Evolutionary conservation across 2,113 vertebrate species (phyloP).

Genomic region (Psilopogon haemacephalus): DNA sequence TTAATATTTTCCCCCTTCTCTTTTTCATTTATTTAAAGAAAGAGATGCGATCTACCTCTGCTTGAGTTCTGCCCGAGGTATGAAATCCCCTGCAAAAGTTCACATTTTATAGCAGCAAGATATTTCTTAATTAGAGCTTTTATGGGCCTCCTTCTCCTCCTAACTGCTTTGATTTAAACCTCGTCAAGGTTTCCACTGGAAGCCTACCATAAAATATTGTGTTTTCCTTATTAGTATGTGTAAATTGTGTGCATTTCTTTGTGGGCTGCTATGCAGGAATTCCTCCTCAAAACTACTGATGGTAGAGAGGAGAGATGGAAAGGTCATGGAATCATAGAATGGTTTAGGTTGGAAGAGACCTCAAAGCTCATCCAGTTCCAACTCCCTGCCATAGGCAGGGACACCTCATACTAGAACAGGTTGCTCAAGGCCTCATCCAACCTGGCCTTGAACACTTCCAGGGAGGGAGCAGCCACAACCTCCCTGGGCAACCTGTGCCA

Average conservation of each 20-base stretch:
- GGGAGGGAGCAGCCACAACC: too few species aligned
- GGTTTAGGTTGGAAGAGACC: too few species aligned
- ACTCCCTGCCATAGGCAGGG: too few species aligned
- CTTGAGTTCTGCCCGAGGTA: slow-evolving; percentile 22
- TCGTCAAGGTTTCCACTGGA: neutral
- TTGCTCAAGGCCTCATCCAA: too few species aligned
- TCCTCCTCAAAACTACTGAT: neutral
- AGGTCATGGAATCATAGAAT: too few species aligned
- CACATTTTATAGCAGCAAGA: neutral
- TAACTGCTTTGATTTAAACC: neutral
- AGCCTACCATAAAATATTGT: neutral
- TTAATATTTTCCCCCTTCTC: neutral
- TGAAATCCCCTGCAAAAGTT: neutral
- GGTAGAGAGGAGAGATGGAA: neutral
- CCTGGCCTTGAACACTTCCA: too few species aligned
- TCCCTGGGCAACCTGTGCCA: too few species aligned
- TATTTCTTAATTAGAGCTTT: slow-evolving; percentile 30
- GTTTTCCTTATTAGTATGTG: neutral
- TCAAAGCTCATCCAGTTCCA: too few species aligned
- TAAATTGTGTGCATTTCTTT: slow-evolving; percentile 8
- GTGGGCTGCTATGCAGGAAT: neutral
- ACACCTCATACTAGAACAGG: too few species aligned
- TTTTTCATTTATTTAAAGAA: slow-evolving; percentile 32
- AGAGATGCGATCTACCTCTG: slow-evolving; percentile 30
- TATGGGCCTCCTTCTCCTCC: neutral